phyloP scores from a whole-genome alignment of 2,797 vertebrate species.

The Gallinago stenura region DNA sequence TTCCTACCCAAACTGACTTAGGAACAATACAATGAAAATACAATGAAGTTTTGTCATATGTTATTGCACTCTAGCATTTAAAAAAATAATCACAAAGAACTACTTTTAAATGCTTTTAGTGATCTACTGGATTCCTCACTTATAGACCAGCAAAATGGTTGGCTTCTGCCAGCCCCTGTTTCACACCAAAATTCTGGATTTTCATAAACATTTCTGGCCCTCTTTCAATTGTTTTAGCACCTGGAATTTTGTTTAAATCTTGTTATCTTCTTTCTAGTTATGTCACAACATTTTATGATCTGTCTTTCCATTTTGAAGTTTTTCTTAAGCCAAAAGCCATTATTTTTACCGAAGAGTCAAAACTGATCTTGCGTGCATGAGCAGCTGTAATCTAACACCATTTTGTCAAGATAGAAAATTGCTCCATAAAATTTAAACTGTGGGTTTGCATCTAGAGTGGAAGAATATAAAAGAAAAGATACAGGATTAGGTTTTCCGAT shows the following conservation, averaged over 20 bases:
- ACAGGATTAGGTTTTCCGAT: not conserved
- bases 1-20: constrained; percentile 61
- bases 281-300: not conserved
- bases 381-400: not conserved
- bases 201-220: constrained; percentile 36
- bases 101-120: constrained; percentile 60
- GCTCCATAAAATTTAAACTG: not conserved
- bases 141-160: constrained; percentile 58
- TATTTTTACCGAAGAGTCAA: not conserved
- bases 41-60: constrained; percentile 67
- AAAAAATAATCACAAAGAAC: constrained; percentile 58
- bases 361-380: not conserved
- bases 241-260: constrained; percentile 16
- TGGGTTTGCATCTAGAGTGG: not conserved
- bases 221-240: not conserved
- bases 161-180: constrained; percentile 58
- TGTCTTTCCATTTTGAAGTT: not conserved
- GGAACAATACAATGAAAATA: constrained; percentile 71
- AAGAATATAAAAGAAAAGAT: not conserved
- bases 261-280: constrained; percentile 16
- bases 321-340: constrained; percentile 28
- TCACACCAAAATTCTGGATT: constrained; percentile 43
- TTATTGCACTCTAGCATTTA: constrained; percentile 60
- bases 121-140: constrained; percentile 50
- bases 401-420: constrained; percentile 22